Conservation (phyloP, 2,888 invertebrate species). For the Diploptera punctata region DNA sequence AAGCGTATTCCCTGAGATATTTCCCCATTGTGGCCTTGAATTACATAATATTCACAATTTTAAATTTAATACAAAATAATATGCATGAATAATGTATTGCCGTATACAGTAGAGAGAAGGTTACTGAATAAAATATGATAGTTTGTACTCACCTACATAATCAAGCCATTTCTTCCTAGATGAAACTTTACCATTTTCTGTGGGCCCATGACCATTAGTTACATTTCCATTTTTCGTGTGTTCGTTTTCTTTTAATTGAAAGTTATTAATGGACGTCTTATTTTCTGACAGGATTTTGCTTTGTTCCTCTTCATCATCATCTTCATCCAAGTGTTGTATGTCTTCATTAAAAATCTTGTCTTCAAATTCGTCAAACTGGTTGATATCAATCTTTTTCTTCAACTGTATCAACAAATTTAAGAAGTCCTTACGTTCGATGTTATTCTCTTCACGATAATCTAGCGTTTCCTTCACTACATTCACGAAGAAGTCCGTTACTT, state of each 20-base stretch:
- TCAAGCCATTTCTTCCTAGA: conserved; percentile 14
- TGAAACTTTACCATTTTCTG: neutral
- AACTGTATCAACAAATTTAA: conserved; percentile 62
- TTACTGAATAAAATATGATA: no score
- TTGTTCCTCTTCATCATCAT: no score
- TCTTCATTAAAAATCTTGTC: conserved; percentile 18
- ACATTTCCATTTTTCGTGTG: no score
- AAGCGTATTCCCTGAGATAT: no score
- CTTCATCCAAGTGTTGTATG: neutral
- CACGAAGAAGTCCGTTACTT: conserved; percentile 57
- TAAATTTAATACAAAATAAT: no score
- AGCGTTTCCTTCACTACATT: conserved; percentile 58
- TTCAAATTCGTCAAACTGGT: conserved; percentile 46
- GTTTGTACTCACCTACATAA: conserved; percentile 6
- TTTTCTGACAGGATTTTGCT: no score
- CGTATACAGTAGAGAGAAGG: no score
- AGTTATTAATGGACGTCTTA: no score
- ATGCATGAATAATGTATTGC: no score
- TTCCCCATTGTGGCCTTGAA: no score
- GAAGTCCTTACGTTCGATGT: conserved; percentile 61
- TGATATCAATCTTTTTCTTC: conserved; percentile 54
- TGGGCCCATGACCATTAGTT: neutral
- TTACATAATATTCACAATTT: no score
- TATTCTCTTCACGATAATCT: conserved; percentile 56
- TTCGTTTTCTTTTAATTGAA: neutral